phyloP scores from a whole-genome alignment of 2,888 invertebrate genomes.

The Eupithecia pulchellata region DNA sequence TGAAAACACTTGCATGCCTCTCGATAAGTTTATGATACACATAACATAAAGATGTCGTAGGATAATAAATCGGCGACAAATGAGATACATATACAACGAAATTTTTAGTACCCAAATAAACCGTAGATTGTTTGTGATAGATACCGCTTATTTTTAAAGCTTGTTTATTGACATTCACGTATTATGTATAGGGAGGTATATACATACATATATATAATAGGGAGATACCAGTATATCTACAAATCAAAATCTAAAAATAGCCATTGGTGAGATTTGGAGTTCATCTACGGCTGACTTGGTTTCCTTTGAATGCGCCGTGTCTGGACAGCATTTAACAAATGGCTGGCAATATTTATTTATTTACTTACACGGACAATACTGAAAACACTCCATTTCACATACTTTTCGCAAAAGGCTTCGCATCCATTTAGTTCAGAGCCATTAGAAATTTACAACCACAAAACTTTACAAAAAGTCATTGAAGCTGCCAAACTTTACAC shows the following conservation, averaged over 20 bases:
- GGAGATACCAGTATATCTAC: background rate
- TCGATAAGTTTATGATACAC: slow-evolving; percentile 23
- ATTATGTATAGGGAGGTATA: background rate
- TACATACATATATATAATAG: background rate
- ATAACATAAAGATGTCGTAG: slow-evolving; percentile 27
- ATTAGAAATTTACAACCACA: slow-evolving; percentile 1
- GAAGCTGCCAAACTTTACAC: background rate
- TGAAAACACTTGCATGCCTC: slow-evolving; percentile 38
- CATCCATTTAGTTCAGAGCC: background rate
- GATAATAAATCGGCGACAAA: slow-evolving; percentile 18
- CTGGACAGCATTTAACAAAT: background rate
- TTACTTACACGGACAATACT: background rate
- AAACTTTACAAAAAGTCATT: background rate
- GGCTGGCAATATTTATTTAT: too few species aligned
- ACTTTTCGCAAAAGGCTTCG: background rate
- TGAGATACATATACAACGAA: slow-evolving; percentile 30
- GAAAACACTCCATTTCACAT: background rate
- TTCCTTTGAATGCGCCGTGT: background rate
- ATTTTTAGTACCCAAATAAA: slow-evolving; percentile 27
- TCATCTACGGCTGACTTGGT: background rate
- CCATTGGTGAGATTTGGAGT: background rate
- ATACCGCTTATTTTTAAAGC: slow-evolving; percentile 16
- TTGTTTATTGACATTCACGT: slow-evolving; percentile 11
- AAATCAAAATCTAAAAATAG: background rate
- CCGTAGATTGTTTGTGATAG: slow-evolving; percentile 18